phyloP scores from a whole-genome alignment of 1,140 invertebrate species.

The Eubasilissa regina region DNA sequence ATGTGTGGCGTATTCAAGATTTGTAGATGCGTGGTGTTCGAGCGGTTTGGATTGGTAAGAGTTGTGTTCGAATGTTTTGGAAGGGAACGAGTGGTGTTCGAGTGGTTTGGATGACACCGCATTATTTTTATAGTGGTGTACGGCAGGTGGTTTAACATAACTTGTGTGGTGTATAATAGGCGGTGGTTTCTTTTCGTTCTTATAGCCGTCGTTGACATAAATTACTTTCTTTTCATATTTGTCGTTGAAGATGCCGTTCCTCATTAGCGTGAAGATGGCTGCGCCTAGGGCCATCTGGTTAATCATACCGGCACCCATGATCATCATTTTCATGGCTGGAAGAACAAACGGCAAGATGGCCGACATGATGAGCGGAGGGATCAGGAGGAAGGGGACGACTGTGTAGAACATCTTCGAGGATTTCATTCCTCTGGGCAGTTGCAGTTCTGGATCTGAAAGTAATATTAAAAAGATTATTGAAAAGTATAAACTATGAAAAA shows the following conservation, averaged over 20 bases:
- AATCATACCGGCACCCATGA: constrained; percentile 65
- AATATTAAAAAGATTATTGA: constrained; percentile 34
- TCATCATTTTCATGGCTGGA: constrained; percentile 69
- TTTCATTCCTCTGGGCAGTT: constrained; percentile 65
- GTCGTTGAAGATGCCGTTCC: constrained; percentile 70
- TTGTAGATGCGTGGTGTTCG: no score
- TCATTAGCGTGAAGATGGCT: constrained; percentile 68
- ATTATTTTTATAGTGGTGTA: background rate
- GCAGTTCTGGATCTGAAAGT: constrained; percentile 61
- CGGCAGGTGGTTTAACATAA: constrained; percentile 4
- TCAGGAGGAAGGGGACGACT: constrained; percentile 65
- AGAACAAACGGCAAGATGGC: constrained; percentile 70
- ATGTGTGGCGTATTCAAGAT: no score
- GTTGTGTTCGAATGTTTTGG: no score
- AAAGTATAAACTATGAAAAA: constrained; percentile 36
- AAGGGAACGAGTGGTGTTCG: no score
- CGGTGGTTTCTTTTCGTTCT: constrained; percentile 62
- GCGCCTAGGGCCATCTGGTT: constrained; percentile 70
- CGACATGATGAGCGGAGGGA: constrained; percentile 70
- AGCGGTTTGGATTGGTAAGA: no score
- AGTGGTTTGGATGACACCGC: no score
- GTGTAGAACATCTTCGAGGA: constrained; percentile 65
- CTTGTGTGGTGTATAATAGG: constrained; percentile 41
- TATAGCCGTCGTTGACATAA: constrained; percentile 69
- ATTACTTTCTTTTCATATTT: constrained; percentile 67